Evolutionary conservation across 2,888 invertebrate genomes (phyloP).

Genomic region (Cyclophora punctaria): DNA sequence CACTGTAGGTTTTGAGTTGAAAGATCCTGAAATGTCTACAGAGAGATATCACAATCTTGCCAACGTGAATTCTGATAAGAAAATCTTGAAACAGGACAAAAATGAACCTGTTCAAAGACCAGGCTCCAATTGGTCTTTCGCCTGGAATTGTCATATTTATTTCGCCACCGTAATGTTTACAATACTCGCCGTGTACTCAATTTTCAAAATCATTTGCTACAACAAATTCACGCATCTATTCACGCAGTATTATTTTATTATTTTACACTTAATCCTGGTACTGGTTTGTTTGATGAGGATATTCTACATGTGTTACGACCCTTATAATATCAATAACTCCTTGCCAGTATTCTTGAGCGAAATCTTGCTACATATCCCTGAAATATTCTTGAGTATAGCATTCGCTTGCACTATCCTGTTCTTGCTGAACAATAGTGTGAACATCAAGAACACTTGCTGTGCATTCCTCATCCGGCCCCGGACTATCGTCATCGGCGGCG

Average conservation of each 20-base stretch:
- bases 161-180: conserved; percentile 89
- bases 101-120: conserved; percentile 60
- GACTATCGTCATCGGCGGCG: conserved; percentile 85
- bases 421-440: conserved; percentile 85
- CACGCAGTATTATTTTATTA: conserved; percentile 90
- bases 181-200: conserved; percentile 87
- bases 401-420: conserved; percentile 92
- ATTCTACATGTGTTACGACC: conserved; percentile 92
- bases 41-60: conserved; percentile 76
- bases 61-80: conserved; percentile 74
- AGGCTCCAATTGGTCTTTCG: conserved; percentile 84
- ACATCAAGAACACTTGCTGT: conserved; percentile 82
- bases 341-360: conserved; percentile 87
- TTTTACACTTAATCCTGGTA: conserved; percentile 87
- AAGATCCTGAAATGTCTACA: conserved; percentile 69
- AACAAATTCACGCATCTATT: conserved; percentile 90
- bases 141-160: conserved; percentile 95
- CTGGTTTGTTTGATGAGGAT: conserved; percentile 87
- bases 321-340: conserved; percentile 89
- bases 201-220: conserved; percentile 89
- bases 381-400: conserved; percentile 91
- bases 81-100: conserved; percentile 61
- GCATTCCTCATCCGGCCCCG: conserved; percentile 84
- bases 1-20: conserved; percentile 62
- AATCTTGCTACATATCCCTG: conserved; percentile 87